Conservation (phyloP, 2,888 invertebrate genomes). For the Drosophila cognata region DNA sequence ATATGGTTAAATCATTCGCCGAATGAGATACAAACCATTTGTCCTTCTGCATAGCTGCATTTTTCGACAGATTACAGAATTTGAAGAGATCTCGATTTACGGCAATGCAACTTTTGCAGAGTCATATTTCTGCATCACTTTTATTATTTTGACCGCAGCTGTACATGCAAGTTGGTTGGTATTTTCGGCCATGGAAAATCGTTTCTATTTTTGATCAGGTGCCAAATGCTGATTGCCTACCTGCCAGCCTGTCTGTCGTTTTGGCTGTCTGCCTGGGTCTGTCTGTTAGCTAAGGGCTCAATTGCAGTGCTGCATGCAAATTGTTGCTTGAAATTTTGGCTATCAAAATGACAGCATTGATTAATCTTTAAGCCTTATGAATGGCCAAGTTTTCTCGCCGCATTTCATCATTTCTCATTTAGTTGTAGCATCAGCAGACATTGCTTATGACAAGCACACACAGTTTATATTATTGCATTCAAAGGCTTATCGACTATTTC, state of each 20-base stretch:
- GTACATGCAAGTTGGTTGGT: neutral
- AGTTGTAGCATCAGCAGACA: neutral
- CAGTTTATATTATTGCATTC: neutral
- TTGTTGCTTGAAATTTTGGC: slow-evolving; percentile 1
- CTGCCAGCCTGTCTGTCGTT: neutral
- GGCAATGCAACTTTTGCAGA: neutral
- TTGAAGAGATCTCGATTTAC: neutral
- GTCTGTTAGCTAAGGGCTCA: slow-evolving; percentile 6
- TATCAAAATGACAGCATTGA: slow-evolving; percentile 10
- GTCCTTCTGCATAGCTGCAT: neutral
- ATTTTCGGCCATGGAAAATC: slow-evolving; percentile 11
- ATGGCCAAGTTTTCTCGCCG: neutral
- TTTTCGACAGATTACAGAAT: neutral
- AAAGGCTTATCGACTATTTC: neutral
- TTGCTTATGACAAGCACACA: neutral
- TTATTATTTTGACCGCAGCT: neutral
- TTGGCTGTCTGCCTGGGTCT: neutral
- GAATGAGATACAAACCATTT: neutral
- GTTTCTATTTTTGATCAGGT: slow-evolving; percentile 35
- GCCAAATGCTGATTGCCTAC: slow-evolving; percentile 22
- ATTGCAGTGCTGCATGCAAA: slow-evolving; percentile 24
- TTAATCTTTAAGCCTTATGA: slow-evolving; percentile 17
- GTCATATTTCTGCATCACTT: neutral
- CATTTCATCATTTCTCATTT: neutral
- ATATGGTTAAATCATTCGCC: neutral